Base-by-base conservation (phyloP, 2,113 vertebrate genomes). In the Odontesthes bonariensis region DNA sequence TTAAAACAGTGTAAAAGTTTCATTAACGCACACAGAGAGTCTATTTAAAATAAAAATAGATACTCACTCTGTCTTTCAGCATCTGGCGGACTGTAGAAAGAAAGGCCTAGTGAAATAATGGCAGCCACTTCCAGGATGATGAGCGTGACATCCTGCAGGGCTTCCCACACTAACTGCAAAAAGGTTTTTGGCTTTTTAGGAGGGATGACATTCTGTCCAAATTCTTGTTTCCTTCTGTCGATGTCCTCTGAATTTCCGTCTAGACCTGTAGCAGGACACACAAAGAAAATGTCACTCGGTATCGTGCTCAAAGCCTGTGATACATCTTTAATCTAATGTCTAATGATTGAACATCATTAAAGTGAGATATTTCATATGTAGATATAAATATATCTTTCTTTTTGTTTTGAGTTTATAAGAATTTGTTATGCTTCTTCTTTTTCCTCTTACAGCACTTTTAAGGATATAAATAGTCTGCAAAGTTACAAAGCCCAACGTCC, bases 181-280 rank as follows among this genome's bases (percentile, higher is more conserved):
- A 99, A 99, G 84, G 97, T 98, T 96, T 99, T 99, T 95, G 97
- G 95, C 96, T 98, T 99, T 95, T 99, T 99, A 73, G 97, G 98
- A 95, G 98, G 97, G 94, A 99, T 99, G 92, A 95, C 88, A 88
- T 99, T 99, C 91, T 94, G 94, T 90, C 98, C 97, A 94, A 97
- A 99, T 87, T 94, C 95, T 92, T 95, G 90, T 95, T 95, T 96
- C 92, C 97, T 96, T 92, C 95, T 95, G 78, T 94, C 90, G 89
- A 98, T 95, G 92, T 99, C 98, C 81, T 96, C 95, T 55, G 92
- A 89, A 62, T 94, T 95, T 92, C 96, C 96, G 86, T 95, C 97
- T 89, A 99, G 94, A 87, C 97, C 98, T 98, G 74, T 82, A 75
- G 35, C 20, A 22, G 49, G 42, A 72, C 7, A 86, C 64, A 77